Evolutionary conservation across 2,888 invertebrate genomes (phyloP).

Genomic region (Drosophila picticornis): DNA sequence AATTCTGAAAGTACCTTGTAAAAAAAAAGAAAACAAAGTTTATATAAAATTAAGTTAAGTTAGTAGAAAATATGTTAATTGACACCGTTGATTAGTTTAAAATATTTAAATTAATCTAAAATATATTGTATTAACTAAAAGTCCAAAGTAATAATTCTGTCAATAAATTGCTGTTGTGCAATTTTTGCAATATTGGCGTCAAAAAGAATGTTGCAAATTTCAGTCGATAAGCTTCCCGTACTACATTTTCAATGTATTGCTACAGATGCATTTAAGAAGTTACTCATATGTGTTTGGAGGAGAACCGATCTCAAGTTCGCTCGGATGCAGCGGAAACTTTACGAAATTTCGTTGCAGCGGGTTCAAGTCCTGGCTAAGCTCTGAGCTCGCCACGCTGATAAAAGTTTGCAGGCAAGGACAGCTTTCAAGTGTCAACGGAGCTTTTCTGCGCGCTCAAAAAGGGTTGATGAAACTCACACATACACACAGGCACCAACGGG

Average conservation of each 20-base stretch:
- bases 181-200: background rate
- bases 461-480: slow-evolving; percentile 45
- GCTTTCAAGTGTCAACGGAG: slow-evolving; percentile 65
- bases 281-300: background rate
- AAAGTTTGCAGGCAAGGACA: slow-evolving; percentile 66
- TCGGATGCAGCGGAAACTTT: slow-evolving; percentile 43
- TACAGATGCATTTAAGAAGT: background rate
- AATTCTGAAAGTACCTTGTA: background rate
- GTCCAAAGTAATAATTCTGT: background rate
- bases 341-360: slow-evolving; percentile 30
- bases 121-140: background rate
- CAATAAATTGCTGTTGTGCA: background rate
- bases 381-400: slow-evolving; percentile 12
- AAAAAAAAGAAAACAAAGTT: background rate
- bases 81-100: background rate
- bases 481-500: background rate
- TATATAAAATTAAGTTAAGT: background rate
- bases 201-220: background rate
- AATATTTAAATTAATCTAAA: background rate
- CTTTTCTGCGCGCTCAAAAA: slow-evolving; percentile 44
- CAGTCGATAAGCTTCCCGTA: background rate
- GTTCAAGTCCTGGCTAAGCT: slow-evolving; percentile 66
- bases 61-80: background rate
- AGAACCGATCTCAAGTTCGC: slow-evolving; percentile 29
- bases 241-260: background rate